These are phyloP conservation scores for Fregetta grallaria DNA, from an alignment of 2,113 vertebrate genomes.

Conservation along the genomic window DNA sequence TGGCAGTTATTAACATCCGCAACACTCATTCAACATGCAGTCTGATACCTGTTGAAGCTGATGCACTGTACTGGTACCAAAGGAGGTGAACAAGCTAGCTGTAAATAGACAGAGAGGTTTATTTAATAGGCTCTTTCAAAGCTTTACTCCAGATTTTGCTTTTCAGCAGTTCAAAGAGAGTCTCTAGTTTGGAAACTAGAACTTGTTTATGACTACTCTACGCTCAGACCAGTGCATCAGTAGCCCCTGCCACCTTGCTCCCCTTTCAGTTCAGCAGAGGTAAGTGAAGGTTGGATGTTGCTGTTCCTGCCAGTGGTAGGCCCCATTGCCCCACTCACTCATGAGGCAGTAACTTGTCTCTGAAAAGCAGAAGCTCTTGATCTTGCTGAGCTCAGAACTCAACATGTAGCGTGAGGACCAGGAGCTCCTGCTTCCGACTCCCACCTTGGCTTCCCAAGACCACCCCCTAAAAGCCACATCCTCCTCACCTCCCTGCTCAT, in stretches of 20 bases:
- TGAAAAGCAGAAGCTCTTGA: background rate
- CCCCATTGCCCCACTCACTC: background rate
- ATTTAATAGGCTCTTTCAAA: background rate
- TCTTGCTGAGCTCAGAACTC: background rate
- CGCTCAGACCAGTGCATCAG: background rate
- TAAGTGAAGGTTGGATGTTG: background rate
- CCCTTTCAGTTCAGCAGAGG: background rate
- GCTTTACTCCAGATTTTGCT: background rate
- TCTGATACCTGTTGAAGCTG: background rate
- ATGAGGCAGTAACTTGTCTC: background rate
- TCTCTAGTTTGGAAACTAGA: background rate
- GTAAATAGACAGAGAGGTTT: background rate
- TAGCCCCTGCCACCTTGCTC: background rate
- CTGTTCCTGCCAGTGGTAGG: background rate
- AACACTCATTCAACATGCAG: background rate
- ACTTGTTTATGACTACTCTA: background rate
- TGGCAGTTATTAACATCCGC: background rate
- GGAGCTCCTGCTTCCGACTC: background rate
- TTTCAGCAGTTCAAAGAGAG: background rate
- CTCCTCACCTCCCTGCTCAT: background rate
- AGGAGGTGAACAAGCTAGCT: background rate
- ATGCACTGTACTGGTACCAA: background rate
- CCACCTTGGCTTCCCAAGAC: background rate
- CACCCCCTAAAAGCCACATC: background rate
- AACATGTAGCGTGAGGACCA: background rate